Evolutionary conservation across 2,113 vertebrate genomes (phyloP), one percentile per base, ranked within the genome.

Genomic region (Chrysemys picta): DNA sequence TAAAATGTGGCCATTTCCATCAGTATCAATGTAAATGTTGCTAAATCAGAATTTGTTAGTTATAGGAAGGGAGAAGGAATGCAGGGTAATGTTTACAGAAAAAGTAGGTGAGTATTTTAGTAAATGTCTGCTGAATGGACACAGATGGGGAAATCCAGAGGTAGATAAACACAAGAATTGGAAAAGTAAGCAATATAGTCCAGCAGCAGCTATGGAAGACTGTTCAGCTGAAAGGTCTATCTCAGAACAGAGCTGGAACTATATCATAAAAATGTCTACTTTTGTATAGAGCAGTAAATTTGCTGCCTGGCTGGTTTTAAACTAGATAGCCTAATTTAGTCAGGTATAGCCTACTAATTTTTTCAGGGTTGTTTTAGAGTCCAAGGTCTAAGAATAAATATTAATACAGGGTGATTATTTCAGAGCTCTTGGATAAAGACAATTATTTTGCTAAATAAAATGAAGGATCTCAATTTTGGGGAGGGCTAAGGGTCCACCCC

Each of bases 261-360:
- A 72, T 95, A 16, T 92, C 79, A 76, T 89, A 89, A 91, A 94
- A 95, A 88, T 52, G 82, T 72, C 22, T 1, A 17, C 72, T 96
- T 83, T 14, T 19, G 62, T 14, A 0, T 8, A 76, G 84, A 82
- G 86, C 29, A 88, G 84, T 95, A 90, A 91, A 95, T 94, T 94
- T 95, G 69, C 85, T 76, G 88, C 79, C 87, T 95, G 78, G 22
- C 45, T 0, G 0, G n/a, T 90, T 1, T 83, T 59, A 93, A 78
- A 95, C 80, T 69, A 86, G 92, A 90, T 49, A 87, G 93, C 89
- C 91, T 84, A 93, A 75, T 97, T 97, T 95, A 93, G 84, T 95
- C 96, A 96, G 96, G 94, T 96, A 94, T 82, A 94, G 35, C 62
- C 84, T 87, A 59, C 54, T 82, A 80, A 6, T 91, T 24, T 89